phyloP scores from a whole-genome alignment of 2,888 invertebrate species.

The Lamellibrachia satsuma region DNA sequence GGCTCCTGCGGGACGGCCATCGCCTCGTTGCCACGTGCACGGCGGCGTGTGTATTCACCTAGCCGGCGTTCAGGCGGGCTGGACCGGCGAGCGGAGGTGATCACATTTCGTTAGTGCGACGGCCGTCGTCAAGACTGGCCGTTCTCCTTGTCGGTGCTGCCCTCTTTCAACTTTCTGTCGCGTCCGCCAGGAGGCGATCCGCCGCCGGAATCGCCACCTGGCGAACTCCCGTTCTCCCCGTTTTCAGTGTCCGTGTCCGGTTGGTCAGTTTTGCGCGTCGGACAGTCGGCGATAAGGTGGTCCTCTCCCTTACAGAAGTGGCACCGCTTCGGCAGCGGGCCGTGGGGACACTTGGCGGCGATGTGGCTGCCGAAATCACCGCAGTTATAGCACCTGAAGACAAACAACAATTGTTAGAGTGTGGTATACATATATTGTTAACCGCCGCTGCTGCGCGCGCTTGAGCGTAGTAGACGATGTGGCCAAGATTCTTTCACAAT shows the following conservation, averaged over 20 bases:
- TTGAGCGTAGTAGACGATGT: no score
- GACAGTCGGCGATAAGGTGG: constrained; percentile 90
- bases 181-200: background rate
- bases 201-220: background rate
- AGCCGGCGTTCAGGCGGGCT: background rate
- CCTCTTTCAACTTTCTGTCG: background rate
- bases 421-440: no score
- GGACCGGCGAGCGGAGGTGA: background rate
- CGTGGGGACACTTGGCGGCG: constrained; percentile 86
- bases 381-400: constrained; percentile 86
- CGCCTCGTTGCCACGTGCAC: background rate
- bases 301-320: constrained; percentile 88
- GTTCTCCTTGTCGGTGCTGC: background rate
- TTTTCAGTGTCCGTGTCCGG: constrained; percentile 3
- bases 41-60: background rate
- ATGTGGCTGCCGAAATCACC: constrained; percentile 92
- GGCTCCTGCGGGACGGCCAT: no score
- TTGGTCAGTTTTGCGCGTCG: constrained; percentile 59
- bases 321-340: constrained; percentile 89
- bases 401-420: background rate
- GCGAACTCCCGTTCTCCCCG: constrained; percentile 10
- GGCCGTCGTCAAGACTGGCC: background rate
- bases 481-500: background rate
- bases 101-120: background rate
- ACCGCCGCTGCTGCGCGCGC: no score